A percentile compares a stretch with the other conserved stretches of the same genome.
Conservation (phyloP, 92 coral and sea anemone genomes). For the Actinostola sp. region DNA sequence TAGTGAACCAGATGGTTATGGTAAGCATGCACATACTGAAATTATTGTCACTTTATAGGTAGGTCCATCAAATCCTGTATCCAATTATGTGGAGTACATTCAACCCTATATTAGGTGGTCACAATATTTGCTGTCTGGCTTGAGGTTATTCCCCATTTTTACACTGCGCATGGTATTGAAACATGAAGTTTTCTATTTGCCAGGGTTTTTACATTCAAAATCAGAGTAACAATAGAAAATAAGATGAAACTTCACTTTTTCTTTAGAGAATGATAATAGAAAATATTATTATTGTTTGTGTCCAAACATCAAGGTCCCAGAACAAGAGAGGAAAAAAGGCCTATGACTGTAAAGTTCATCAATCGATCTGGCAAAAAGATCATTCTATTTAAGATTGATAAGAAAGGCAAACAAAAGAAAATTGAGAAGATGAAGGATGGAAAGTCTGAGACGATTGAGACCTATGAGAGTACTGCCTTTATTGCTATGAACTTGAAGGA, state of each 20-base stretch:
- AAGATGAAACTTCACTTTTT: too few relatives aligned
- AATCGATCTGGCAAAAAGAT: constrained; percentile 86
- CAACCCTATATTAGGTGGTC: too few relatives aligned
- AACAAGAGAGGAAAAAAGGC: constrained; percentile 74
- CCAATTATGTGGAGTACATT: too few relatives aligned
- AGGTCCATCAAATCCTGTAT: too few relatives aligned
- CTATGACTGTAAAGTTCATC: constrained; percentile 77
- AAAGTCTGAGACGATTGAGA: constrained; percentile 64
- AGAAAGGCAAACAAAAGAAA: constrained; percentile 72
- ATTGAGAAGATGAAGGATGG: constrained; percentile 78
- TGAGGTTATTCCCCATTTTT: not conserved
- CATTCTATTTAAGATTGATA: constrained; percentile 72
- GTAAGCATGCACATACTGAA: constrained; percentile 31
- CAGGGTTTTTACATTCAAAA: too few relatives aligned
- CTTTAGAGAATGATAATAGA: not conserved
- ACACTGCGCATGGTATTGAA: too few relatives aligned
- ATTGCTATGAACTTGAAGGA: constrained; percentile 73
- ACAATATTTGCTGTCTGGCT: not conserved
- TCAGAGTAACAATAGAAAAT: too few relatives aligned
- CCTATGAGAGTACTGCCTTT: constrained; percentile 82
- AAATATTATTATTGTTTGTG: not conserved
- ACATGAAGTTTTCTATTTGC: too few relatives aligned
- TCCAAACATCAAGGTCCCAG: constrained; percentile 56
- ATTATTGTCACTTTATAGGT: too few relatives aligned
- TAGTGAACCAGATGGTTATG: constrained; percentile 76